These are phyloP conservation scores for Megalonaias nervosa DNA, from an alignment of 1,140 invertebrate species.

Conservation along the genomic window DNA sequence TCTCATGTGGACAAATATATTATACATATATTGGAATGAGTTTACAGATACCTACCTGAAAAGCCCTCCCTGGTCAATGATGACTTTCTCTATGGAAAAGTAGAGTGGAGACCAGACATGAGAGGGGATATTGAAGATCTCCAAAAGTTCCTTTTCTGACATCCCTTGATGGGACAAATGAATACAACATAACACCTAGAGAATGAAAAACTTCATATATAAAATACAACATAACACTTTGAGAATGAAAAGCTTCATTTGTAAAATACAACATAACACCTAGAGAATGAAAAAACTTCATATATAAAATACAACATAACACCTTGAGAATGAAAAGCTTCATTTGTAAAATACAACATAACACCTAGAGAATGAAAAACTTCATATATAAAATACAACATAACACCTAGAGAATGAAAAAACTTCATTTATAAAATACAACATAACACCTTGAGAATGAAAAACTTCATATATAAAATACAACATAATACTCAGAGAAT, in stretches of 20 bases:
- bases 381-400: no score
- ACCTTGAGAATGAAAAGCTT: no score
- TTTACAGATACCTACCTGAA: constrained; percentile 43
- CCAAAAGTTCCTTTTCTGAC: constrained; percentile 51
- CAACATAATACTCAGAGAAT: no score
- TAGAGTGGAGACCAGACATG: constrained; percentile 62
- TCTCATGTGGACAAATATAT: constrained; percentile 1
- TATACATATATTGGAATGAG: neutral
- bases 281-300: constrained; percentile 28
- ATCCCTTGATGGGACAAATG: constrained; percentile 50
- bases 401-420: no score
- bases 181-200: constrained; percentile 52
- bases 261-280: constrained; percentile 44
- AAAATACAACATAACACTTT: no score
- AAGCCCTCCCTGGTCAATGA: constrained; percentile 51
- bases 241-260: no score
- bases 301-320: no score
- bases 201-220: neutral
- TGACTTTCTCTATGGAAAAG: constrained; percentile 58
- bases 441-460: no score
- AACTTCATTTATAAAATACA: no score
- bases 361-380: no score
- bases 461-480: no score
- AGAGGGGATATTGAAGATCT: constrained; percentile 49
- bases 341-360: no score